Evolutionary conservation across 2,888 invertebrate species (phyloP), one percentile per base, ranked within the genome.

Genomic region (Poecilus cupreus): DNA sequence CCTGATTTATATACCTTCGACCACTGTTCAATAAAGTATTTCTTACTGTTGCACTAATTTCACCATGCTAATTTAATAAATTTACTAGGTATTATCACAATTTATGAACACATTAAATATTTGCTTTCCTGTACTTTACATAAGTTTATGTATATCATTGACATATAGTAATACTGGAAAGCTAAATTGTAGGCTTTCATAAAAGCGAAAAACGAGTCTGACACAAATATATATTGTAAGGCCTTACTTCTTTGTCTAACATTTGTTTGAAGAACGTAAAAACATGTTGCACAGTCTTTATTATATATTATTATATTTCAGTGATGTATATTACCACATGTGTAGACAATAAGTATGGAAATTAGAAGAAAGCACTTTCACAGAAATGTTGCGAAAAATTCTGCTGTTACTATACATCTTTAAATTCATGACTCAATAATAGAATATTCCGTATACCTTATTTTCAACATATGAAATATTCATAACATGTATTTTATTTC

Each of bases 391-490:
- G 13, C 26, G 60, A 60, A 60, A 32, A 24, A 24, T 60, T 24
- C 26, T 60, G 24, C 22, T 60, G 13, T 26, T 60, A 60, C 26
- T n/a, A 26, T 26, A 24, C 60, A 60, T 60, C 60, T 32, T 43
- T 60, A 68, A 68, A 68, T 68, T 68, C 37, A 68, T 37, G 64
- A 68, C 64, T 68, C 32, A 68, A 68, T 37, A 68, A 32, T 11
- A 68, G 22, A 68, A 16, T 37, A 16, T 46, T 46, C 4, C 46
- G 46, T 13, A 46, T 32, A 32, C 32, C n/a, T 13, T 46, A 46
- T 20, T 32, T 68, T 68, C 64, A 32, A 68, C 64, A 68, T 37
- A 68, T 68, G 64, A 68, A 68, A 68, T 68, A 68, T 68, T 37
- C 64, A 68, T 68, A 37, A 37, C 64, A 11, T 60, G 60, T 60